Evolutionary conservation across 23 tunicate genomes (phyloP).

Genomic region (Halocynthia roretzi): DNA sequence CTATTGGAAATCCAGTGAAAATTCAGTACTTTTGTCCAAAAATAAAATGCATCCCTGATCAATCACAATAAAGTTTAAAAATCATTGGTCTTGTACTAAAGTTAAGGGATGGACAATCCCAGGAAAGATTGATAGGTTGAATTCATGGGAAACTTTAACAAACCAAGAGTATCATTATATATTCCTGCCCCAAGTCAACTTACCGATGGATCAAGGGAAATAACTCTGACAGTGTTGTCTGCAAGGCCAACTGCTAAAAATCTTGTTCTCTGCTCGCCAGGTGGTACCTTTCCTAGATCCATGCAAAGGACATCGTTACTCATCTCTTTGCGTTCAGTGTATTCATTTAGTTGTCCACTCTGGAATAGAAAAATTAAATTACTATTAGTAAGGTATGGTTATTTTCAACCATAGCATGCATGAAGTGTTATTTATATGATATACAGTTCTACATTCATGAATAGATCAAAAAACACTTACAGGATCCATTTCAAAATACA

Average conservation of each 20-base stretch:
- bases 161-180: too few relatives aligned
- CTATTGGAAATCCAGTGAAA: too few relatives aligned
- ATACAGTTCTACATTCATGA: neutral
- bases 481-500: conserved; percentile 98
- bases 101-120: too few relatives aligned
- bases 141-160: too few relatives aligned
- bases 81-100: too few relatives aligned
- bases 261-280: conserved; percentile 82
- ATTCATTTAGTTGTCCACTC: conserved; percentile 94
- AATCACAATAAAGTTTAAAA: too few relatives aligned
- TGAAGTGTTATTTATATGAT: neutral
- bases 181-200: neutral
- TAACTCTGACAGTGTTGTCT: conserved; percentile 90
- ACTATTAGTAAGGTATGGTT: neutral
- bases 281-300: conserved; percentile 91
- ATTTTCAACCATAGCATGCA: neutral
- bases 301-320: conserved; percentile 88
- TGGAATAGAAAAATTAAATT: neutral
- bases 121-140: too few relatives aligned
- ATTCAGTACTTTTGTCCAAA: too few relatives aligned
- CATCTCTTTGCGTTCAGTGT: conserved; percentile 94
- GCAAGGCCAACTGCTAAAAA: conserved; percentile 97
- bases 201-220: conserved; percentile 90
- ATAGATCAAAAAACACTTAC: conserved; percentile 24
- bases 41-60: too few relatives aligned